These are phyloP conservation scores for Pantelozetes paolii DNA, from an alignment of 2,888 invertebrate species.

Conservation along the genomic window DNA sequence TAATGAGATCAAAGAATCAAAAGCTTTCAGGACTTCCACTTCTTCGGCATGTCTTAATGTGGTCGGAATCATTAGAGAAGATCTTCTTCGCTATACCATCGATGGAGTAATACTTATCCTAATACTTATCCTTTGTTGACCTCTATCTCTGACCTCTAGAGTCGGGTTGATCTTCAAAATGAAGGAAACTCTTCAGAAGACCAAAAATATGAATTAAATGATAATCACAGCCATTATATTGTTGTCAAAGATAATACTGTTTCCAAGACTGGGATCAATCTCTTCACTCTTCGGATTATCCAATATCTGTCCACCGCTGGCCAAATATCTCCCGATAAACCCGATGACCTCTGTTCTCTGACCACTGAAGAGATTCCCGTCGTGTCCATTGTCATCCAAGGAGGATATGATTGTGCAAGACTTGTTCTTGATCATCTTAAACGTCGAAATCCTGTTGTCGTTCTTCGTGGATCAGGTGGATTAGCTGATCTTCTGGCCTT, in stretches of 20 bases:
- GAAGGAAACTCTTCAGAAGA: conserved; percentile 4
- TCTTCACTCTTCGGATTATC: conserved; percentile 46
- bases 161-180: not conserved
- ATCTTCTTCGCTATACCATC: conserved; percentile 46
- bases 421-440: conserved; percentile 52
- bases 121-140: not conserved
- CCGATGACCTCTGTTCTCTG: conserved; percentile 41
- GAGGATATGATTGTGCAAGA: conserved; percentile 51
- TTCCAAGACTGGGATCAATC: conserved; percentile 48
- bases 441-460: conserved; percentile 52
- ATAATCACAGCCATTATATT: conserved; percentile 53
- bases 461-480: conserved; percentile 53
- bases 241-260: conserved; percentile 50
- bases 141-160: not conserved
- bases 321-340: no score
- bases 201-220: conserved; percentile 50
- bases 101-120: conserved; percentile 18
- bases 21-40: not conserved
- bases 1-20: conserved; percentile 48
- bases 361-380: conserved; percentile 50
- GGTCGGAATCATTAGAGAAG: conserved; percentile 50
- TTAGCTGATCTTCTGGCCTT: conserved; percentile 53
- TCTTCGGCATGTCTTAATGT: conserved; percentile 47
- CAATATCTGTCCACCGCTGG: conserved; percentile 45
- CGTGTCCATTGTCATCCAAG: conserved; percentile 53